Percentiles rank a stretch among this genome's conserved stretches.
Conservation (phyloP, 1,140 invertebrate species). For the Ostrea edulis region DNA sequence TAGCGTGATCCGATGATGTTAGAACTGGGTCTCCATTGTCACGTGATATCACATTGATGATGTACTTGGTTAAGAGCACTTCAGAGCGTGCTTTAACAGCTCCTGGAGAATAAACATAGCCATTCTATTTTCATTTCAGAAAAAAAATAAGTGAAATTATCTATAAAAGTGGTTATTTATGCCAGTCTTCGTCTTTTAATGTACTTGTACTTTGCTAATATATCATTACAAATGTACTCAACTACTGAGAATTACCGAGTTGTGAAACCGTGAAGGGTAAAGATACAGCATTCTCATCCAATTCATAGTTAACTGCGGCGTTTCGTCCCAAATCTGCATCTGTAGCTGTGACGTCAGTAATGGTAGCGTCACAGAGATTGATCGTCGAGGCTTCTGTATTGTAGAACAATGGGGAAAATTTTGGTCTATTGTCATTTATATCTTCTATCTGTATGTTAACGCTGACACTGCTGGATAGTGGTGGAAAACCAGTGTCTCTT, state of each 20-base stretch:
- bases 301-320: constrained; percentile 62
- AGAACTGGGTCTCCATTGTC: constrained; percentile 61
- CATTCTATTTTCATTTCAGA: no score
- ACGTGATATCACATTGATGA: constrained; percentile 50
- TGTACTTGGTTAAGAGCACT: constrained; percentile 53
- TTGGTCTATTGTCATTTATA: constrained; percentile 58
- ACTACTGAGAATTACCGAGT: background rate
- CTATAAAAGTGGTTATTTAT: no score
- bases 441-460: constrained; percentile 57
- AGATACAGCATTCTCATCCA: constrained; percentile 41
- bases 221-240: no score
- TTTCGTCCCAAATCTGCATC: constrained; percentile 68
- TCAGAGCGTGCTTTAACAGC: constrained; percentile 57
- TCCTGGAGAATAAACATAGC: constrained; percentile 47
- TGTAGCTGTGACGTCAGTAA: constrained; percentile 63
- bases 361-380: constrained; percentile 58
- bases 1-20: constrained; percentile 49
- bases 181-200: no score
- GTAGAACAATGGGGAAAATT: constrained; percentile 64
- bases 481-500: constrained; percentile 56
- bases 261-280: constrained; percentile 55
- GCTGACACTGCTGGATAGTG: constrained; percentile 55
- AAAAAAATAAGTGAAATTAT: no score
- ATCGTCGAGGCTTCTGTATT: constrained; percentile 67
- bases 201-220: no score